A percentile compares a stretch with the other conserved stretches of the same genome.
These are phyloP conservation scores for Eupithecia subfuscata DNA, from an alignment of 2,888 invertebrate genomes.

Conservation along the genomic window DNA sequence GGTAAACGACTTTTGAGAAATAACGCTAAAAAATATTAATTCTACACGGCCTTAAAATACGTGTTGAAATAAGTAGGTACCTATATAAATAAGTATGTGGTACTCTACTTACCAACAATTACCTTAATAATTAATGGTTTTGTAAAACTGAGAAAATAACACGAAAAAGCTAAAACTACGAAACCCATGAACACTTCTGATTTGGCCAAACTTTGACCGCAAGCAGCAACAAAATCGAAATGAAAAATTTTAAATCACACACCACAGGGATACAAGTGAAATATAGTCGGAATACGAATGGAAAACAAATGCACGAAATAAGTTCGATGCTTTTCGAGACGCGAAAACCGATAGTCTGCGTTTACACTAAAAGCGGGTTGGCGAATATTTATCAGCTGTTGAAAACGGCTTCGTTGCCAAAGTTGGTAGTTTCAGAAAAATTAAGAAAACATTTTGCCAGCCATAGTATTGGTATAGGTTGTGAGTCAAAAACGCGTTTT, in stretches of 20 bases:
- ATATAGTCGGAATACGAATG: constrained; percentile 57
- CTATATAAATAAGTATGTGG: too few relatives aligned
- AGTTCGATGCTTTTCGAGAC: constrained; percentile 74
- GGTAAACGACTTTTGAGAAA: too few relatives aligned
- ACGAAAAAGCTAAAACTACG: neutral
- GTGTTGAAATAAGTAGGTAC: too few relatives aligned
- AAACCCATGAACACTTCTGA: constrained; percentile 12
- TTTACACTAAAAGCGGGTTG: constrained; percentile 2
- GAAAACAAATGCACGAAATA: constrained; percentile 74
- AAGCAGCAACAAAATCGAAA: constrained; percentile 22
- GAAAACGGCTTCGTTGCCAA: neutral
- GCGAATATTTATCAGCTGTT: neutral
- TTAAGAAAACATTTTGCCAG: too few relatives aligned
- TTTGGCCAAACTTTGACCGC: constrained; percentile 22
- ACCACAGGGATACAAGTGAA: constrained; percentile 51
- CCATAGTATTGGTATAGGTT: too few relatives aligned
- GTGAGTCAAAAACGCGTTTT: too few relatives aligned
- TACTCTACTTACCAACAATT: too few relatives aligned
- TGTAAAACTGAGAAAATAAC: neutral
- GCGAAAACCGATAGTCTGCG: constrained; percentile 68
- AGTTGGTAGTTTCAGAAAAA: too few relatives aligned
- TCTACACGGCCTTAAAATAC: too few relatives aligned
- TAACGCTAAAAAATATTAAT: too few relatives aligned
- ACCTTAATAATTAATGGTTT: neutral
- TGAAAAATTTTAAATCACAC: constrained; percentile 46